These are phyloP conservation scores for Conus canariensis DNA, from an alignment of 2,888 invertebrate genomes.

Conservation along the genomic window DNA sequence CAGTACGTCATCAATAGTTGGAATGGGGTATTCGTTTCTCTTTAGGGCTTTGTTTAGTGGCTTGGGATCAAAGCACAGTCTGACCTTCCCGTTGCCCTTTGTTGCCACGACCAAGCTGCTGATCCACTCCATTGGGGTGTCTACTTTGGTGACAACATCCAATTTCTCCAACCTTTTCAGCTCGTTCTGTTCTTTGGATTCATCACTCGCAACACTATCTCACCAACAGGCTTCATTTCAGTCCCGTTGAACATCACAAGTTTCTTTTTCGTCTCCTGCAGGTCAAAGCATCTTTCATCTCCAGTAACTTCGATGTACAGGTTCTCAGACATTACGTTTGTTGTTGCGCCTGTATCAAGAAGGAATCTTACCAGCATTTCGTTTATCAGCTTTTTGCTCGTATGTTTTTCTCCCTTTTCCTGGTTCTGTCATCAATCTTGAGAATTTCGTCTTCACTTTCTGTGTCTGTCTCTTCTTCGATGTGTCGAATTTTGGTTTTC, in stretches of 20 bases:
- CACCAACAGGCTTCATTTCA: slow-evolving; percentile 13
- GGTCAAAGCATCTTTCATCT: background rate
- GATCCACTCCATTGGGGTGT: background rate
- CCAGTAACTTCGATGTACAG: background rate
- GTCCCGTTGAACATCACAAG: slow-evolving; percentile 1
- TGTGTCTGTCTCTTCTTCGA: slow-evolving; percentile 1
- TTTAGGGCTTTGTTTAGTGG: background rate
- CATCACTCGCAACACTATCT: background rate
- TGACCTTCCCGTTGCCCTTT: background rate
- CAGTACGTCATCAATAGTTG: background rate
- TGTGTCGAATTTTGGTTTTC: background rate
- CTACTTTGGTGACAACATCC: background rate
- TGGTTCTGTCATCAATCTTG: background rate
- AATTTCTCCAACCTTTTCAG: background rate
- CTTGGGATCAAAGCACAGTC: background rate
- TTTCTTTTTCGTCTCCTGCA: background rate
- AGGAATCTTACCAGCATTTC: slow-evolving; percentile 1
- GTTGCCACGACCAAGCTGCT: background rate
- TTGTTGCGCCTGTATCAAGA: slow-evolving; percentile 15
- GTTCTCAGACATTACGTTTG: background rate
- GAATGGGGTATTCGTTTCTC: background rate
- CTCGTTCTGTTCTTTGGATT: background rate
- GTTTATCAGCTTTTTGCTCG: background rate
- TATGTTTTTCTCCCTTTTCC: slow-evolving; percentile 2
- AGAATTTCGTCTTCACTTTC: slow-evolving; percentile 6